phyloP scores from a whole-genome alignment of 2,113 vertebrate genomes.

The Spea multiplicata region DNA sequence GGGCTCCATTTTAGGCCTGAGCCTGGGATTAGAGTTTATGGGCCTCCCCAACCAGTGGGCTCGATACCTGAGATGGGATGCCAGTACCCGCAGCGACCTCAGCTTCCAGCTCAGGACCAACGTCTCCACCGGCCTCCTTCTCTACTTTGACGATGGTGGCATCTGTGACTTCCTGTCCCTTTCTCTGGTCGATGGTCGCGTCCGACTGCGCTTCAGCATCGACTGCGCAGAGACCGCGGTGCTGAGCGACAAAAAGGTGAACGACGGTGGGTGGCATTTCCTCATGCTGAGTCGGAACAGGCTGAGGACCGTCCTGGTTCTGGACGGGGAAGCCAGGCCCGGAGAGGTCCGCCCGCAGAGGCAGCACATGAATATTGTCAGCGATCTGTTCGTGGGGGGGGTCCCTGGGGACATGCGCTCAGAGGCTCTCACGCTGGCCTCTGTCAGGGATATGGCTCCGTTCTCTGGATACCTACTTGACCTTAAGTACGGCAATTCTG shows the following conservation, averaged over 20 bases:
- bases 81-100: constrained; percentile 87
- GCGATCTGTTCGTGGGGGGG: constrained; percentile 92
- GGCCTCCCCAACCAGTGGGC: constrained; percentile 92
- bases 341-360: constrained; percentile 82
- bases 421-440: constrained; percentile 81
- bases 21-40: constrained; percentile 85
- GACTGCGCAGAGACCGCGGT: constrained; percentile 88
- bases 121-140: constrained; percentile 80
- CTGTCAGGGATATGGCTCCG: constrained; percentile 73
- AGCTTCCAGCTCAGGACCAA: constrained; percentile 95
- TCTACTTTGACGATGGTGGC: constrained; percentile 94
- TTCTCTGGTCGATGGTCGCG: constrained; percentile 73
- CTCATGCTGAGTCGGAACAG: constrained; percentile 83
- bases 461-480: constrained; percentile 92
- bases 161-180: constrained; percentile 93
- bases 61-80: constrained; percentile 94
- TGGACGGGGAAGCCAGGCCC: constrained; percentile 81
- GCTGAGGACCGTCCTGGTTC: constrained; percentile 77
- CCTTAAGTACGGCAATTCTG: constrained; percentile 86
- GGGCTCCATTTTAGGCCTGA: constrained; percentile 76
- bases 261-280: constrained; percentile 92
- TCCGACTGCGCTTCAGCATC: constrained; percentile 87
- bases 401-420: constrained; percentile 84
- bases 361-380: constrained; percentile 92
- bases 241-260: constrained; percentile 76